These are phyloP conservation scores for Bombus picipes DNA, from an alignment of 1,140 invertebrate genomes.

Conservation along the genomic window DNA sequence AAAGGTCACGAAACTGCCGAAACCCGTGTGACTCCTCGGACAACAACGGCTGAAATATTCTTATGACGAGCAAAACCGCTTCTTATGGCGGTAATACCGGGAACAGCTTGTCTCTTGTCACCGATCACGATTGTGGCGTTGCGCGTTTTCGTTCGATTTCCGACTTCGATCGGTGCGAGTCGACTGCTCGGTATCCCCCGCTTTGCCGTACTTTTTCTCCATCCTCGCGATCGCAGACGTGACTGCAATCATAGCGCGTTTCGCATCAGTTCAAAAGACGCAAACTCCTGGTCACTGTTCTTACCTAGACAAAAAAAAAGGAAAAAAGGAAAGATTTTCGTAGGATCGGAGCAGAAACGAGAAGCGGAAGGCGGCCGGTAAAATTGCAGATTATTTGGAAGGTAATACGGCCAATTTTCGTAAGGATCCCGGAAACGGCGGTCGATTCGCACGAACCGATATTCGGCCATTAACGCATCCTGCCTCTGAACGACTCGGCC, in stretches of 20 bases:
- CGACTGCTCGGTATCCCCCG: neutral
- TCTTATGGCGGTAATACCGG: constrained; percentile 38
- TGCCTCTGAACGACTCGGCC: constrained; percentile 55
- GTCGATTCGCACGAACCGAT: neutral
- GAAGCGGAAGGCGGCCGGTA: neutral
- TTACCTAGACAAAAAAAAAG: neutral
- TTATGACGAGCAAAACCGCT: constrained; percentile 46
- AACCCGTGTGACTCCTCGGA: constrained; percentile 46
- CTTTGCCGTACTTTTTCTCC: neutral
- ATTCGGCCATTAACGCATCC: constrained; percentile 57
- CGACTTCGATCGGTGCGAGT: neutral
- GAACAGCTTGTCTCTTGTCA: constrained; percentile 44
- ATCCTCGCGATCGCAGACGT: neutral
- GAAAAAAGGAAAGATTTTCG: neutral
- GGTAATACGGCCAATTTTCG: neutral
- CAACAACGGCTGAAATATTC: constrained; percentile 40
- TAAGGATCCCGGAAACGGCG: neutral
- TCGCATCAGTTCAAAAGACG: neutral
- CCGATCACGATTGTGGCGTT: neutral
- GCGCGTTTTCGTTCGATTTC: neutral
- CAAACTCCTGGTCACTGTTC: neutral
- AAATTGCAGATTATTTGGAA: neutral
- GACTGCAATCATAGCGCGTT: too few relatives aligned
- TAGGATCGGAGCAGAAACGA: neutral
- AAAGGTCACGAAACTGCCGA: constrained; percentile 52